Evolutionary conservation across 1,140 invertebrate species (phyloP), one percentile per base, ranked within the genome.

Genomic region (Phortica variegata): DNA sequence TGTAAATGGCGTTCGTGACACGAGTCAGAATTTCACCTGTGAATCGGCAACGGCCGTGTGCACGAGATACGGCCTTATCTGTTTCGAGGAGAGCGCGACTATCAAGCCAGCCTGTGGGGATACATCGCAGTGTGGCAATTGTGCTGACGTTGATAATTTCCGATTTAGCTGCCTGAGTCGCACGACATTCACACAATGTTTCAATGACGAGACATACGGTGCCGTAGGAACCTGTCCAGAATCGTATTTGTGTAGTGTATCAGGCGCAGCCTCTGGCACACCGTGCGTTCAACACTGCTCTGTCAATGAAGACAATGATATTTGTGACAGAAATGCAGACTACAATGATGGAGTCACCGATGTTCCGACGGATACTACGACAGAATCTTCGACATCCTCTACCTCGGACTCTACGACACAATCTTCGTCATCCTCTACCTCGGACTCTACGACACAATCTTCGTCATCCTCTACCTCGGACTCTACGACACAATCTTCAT

Each of bases 291-390:
- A 13, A 1, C 23, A 13, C 1, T 73, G 69, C 15, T 15, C 44
- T 0, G 17, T 21, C 3, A 15, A 41, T 0, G 32, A 19, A 1
- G 1, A 17, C 0, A 3, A 12, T 1, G 51, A 58, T 15, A 39
- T 54, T 0, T 73, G 69, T 16, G 69, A 73, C 36, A 33, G 54
- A 13, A 16, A 31, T 7, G 13, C 23, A 12, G 54, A 55, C n/a
- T n/a, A n/a, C 0, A 8, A 10, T 20, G 33, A 50, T 5, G 39
- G 18, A 17, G 17, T 34, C 21, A 21, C 23, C 37, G 2, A 6
- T 18, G 5, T 33, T 2, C 1, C 43, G 23, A 37, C 33, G 2
- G 13, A 16, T 1, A 37, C 32, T 13, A 3, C 32, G 3, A 40
- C 49, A 19, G 43, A 47, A 13, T 15, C 10, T 3, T 18, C 19